Conservation (phyloP, 1,140 invertebrate genomes). For the Camponotus pennsylvanicus region DNA sequence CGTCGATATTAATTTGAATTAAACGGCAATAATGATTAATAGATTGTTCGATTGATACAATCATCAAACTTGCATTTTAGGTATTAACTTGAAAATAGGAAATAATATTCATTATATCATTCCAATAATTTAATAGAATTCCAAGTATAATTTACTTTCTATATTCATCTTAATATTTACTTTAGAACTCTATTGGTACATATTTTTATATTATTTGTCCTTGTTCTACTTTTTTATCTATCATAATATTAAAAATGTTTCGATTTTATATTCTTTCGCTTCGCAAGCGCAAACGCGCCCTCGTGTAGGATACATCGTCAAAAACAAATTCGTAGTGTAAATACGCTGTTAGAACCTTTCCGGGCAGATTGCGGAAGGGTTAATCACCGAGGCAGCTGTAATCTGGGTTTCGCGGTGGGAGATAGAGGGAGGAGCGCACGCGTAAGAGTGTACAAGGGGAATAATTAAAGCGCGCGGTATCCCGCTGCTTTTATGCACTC, state of each 20-base stretch:
- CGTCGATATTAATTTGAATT: conserved; percentile 8
- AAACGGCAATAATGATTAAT: background rate
- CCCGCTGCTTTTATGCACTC: conserved; percentile 58
- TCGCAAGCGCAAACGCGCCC: background rate
- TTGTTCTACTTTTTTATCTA: background rate
- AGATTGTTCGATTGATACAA: background rate
- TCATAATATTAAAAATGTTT: background rate
- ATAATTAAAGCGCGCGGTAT: conserved; percentile 60
- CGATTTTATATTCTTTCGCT: background rate
- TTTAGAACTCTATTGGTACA: background rate
- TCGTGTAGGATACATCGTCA: background rate
- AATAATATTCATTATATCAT: background rate
- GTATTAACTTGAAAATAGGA: background rate
- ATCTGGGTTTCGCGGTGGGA: conserved; percentile 29
- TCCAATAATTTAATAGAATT: no score
- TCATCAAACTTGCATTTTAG: background rate
- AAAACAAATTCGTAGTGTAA: conserved; percentile 26
- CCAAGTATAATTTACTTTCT: no score
- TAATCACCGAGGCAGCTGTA: conserved; percentile 39
- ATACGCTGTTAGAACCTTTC: conserved; percentile 41
- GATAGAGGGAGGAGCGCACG: background rate
- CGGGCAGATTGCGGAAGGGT: conserved; percentile 36
- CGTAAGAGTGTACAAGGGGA: conserved; percentile 33
- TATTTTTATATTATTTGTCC: background rate
- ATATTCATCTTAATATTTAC: background rate